These are phyloP conservation scores for Perca flavescens DNA, from an alignment of 2,113 vertebrate species.

Conservation along the genomic window DNA sequence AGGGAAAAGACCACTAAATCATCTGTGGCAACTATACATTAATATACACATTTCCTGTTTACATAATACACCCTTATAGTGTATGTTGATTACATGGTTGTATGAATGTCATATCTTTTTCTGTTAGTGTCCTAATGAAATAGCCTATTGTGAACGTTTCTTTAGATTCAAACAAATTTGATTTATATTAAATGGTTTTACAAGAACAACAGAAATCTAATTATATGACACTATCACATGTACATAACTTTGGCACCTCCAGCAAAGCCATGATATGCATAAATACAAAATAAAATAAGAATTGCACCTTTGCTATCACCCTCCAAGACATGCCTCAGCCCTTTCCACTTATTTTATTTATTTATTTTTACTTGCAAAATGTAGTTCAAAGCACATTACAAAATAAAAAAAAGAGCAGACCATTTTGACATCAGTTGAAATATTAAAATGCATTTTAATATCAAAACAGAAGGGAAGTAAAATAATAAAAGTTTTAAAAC, in stretches of 20 bases:
- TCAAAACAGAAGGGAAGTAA: neutral
- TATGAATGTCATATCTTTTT: neutral
- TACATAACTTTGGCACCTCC: no score
- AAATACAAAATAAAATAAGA: no score
- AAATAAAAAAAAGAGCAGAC: neutral
- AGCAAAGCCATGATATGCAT: no score
- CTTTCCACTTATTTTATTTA: no score
- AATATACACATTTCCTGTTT: conserved; percentile 1
- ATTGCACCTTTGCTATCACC: no score
- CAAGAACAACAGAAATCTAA: neutral
- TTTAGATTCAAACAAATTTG: neutral
- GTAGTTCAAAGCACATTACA: neutral
- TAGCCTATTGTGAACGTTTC: neutral
- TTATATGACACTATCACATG: no score
- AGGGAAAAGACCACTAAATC: neutral
- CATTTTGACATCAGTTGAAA: neutral
- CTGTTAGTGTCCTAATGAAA: neutral
- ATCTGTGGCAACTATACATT: neutral
- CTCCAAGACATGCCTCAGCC: no score
- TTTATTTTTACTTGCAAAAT: neutral
- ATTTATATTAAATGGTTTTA: neutral
- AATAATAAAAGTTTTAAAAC: neutral
- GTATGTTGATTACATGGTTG: neutral
- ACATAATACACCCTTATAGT: neutral
- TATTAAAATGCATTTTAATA: neutral